Evolutionary conservation across 2,797 vertebrate genomes (phyloP).

Genomic region (Poeciliopsis infans): DNA sequence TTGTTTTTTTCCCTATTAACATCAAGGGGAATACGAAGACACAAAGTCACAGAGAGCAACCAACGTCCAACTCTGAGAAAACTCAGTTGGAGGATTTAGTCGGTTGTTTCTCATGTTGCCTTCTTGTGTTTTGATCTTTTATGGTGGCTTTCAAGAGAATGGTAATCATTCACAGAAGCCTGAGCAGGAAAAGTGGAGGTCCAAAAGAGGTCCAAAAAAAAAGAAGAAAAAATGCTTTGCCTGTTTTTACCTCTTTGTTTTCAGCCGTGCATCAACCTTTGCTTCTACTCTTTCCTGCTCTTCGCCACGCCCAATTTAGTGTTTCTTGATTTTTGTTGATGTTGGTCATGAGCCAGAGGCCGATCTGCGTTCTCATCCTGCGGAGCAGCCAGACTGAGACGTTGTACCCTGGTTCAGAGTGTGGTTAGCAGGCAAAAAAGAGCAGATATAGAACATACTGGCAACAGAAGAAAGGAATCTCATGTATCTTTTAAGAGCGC

Average conservation of each 20-base stretch:
- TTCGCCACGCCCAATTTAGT: constrained; percentile 57
- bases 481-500: neutral
- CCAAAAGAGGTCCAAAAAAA: no score
- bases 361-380: constrained; percentile 43
- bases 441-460: neutral
- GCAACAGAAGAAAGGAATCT: constrained; percentile 18
- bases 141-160: constrained; percentile 21
- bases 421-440: neutral
- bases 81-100: constrained; percentile 1
- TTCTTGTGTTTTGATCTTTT: constrained; percentile 45
- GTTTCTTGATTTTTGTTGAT: constrained; percentile 61
- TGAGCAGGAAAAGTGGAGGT: neutral
- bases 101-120: constrained; percentile 27
- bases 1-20: constrained; percentile 33
- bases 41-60: constrained; percentile 14
- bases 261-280: constrained; percentile 1
- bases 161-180: constrained; percentile 28
- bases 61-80: constrained; percentile 11
- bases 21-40: constrained; percentile 50
- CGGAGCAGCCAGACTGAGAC: constrained; percentile 24
- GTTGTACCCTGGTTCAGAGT: constrained; percentile 13
- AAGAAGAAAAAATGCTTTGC: neutral
- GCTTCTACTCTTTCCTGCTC: constrained; percentile 2
- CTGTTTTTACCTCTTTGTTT: neutral
- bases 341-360: constrained; percentile 54